Conservation (phyloP, 2,797 vertebrate genomes). For the Mionectes olivaceus region DNA sequence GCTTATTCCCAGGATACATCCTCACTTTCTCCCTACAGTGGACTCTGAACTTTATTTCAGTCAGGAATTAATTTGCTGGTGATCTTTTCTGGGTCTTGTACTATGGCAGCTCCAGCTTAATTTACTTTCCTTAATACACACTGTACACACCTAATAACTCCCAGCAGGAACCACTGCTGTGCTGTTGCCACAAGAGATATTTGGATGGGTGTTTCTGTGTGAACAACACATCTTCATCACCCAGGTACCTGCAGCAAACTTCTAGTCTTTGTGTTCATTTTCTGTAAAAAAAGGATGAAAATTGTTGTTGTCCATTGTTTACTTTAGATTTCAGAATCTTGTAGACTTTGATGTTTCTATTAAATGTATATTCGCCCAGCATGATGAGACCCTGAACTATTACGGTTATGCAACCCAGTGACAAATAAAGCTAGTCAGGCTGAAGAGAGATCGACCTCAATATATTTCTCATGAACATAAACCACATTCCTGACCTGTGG, state of each 20-base stretch:
- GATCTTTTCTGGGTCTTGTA: background rate
- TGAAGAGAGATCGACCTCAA: background rate
- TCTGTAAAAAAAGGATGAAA: background rate
- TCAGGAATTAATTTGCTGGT: background rate
- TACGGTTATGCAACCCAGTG: background rate
- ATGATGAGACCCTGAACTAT: background rate
- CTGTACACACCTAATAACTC: background rate
- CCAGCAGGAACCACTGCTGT: background rate
- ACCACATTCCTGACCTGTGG: background rate
- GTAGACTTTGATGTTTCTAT: background rate
- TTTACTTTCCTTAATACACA: background rate
- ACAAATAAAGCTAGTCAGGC: background rate
- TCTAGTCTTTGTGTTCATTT: background rate
- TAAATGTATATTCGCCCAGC: background rate
- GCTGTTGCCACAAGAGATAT: background rate
- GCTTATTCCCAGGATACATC: background rate
- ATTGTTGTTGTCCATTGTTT: background rate
- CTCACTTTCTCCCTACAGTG: background rate
- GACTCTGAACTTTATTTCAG: background rate
- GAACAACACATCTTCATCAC: background rate
- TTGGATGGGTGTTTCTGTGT: accelerated
- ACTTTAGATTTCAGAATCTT: background rate
- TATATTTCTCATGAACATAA: background rate
- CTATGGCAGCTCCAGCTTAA: background rate
- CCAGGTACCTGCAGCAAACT: background rate